These are phyloP conservation scores for Cantharis flavilabris DNA, from an alignment of 2,888 invertebrate species.

Conservation along the genomic window DNA sequence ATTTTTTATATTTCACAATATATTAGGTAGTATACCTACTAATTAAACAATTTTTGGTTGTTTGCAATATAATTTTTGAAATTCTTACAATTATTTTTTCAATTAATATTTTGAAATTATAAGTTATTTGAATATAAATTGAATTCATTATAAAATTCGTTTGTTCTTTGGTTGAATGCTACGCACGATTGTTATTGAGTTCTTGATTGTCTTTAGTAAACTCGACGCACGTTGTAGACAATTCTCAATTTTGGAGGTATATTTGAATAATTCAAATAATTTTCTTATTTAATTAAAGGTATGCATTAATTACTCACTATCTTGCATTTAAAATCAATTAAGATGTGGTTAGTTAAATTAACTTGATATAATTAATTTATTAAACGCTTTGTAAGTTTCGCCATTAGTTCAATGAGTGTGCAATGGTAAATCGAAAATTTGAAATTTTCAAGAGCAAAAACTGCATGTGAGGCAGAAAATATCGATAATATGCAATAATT, in stretches of 20 bases:
- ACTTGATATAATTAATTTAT: background rate
- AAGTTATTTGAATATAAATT: background rate
- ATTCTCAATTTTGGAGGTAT: background rate
- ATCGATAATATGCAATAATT: background rate
- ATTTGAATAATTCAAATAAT: slow-evolving; percentile 2
- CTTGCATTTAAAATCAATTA: background rate
- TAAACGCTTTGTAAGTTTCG: background rate
- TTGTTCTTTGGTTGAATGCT: background rate
- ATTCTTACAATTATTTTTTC: background rate
- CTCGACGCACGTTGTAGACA: background rate
- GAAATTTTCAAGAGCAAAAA: no score
- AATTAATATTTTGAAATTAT: background rate
- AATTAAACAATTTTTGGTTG: no score
- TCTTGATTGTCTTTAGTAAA: background rate
- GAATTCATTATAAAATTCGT: background rate
- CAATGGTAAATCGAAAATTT: no score
- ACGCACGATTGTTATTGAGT: slow-evolving; percentile 1
- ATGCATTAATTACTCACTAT: background rate
- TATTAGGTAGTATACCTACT: no score
- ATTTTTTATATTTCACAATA: no score
- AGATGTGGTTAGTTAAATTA: background rate
- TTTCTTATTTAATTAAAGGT: background rate
- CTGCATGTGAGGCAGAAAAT: background rate
- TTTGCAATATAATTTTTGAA: no score
- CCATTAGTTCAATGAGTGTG: background rate